phyloP scores from a whole-genome alignment of 2,797 vertebrate species.

The Silurus aristotelis region DNA sequence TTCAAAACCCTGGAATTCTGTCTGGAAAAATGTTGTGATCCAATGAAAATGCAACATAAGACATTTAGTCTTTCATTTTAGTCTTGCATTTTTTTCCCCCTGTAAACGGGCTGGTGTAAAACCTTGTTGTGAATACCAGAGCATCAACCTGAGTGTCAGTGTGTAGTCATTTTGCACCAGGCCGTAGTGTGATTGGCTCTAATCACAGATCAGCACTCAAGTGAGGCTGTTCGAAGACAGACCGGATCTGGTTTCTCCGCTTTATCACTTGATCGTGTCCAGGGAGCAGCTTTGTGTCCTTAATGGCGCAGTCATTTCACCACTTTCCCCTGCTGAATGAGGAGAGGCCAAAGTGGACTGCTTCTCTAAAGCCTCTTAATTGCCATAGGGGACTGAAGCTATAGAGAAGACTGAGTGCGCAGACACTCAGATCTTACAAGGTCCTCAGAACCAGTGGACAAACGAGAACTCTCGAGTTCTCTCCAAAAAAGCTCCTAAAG shows the following conservation, averaged over 20 bases:
- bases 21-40: background rate
- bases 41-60: background rate
- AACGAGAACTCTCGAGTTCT: slow-evolving; percentile 51
- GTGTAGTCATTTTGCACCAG: slow-evolving; percentile 31
- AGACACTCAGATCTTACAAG: slow-evolving; percentile 50
- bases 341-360: slow-evolving; percentile 55
- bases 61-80: background rate
- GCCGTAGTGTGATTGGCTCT: slow-evolving; percentile 15
- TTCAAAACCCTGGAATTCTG: background rate
- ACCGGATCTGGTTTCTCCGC: slow-evolving; percentile 74
- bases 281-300: slow-evolving; percentile 72
- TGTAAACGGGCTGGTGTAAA: too few species aligned
- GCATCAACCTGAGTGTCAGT: background rate
- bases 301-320: slow-evolving; percentile 72
- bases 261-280: slow-evolving; percentile 73
- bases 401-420: slow-evolving; percentile 46
- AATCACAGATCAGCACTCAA: slow-evolving; percentile 61
- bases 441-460: slow-evolving; percentile 35
- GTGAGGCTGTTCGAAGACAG: slow-evolving; percentile 58
- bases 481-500: slow-evolving; percentile 31
- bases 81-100: background rate
- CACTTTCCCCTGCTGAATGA: slow-evolving; percentile 64
- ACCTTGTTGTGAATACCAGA: background rate
- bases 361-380: slow-evolving; percentile 72
- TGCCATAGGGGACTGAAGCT: slow-evolving; percentile 62